Percentiles rank a stretch among this genome's conserved stretches.
These are phyloP conservation scores for Gasteruption jaculator DNA, from an alignment of 2,888 invertebrate genomes.

Conservation along the genomic window DNA sequence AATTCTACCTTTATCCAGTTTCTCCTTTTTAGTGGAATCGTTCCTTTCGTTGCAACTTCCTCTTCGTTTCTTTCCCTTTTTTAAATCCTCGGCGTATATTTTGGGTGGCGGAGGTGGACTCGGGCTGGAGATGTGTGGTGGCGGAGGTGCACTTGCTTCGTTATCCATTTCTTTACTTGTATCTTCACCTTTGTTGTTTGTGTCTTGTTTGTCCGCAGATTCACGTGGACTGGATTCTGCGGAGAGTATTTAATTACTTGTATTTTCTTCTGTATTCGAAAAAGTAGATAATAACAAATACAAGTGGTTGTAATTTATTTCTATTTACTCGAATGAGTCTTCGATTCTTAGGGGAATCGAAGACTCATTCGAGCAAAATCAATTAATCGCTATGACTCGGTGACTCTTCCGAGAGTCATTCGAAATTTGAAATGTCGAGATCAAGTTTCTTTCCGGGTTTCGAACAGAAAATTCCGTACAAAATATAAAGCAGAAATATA, in stretches of 20 bases:
- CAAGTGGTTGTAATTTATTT: conserved; percentile 3
- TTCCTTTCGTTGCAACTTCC: conserved; percentile 21
- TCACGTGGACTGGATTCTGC: too few relatives aligned
- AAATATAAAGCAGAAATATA: too few relatives aligned
- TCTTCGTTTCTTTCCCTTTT: conserved; percentile 24
- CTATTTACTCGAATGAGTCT: too few relatives aligned
- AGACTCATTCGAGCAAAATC: too few relatives aligned
- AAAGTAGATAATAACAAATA: background rate
- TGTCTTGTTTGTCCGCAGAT: conserved; percentile 5
- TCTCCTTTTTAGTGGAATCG: conserved; percentile 28
- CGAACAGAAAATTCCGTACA: conserved; percentile 6
- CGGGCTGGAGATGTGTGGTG: conserved; percentile 41
- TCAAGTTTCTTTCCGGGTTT: too few relatives aligned
- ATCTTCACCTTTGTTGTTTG: conserved; percentile 9
- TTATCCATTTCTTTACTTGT: background rate
- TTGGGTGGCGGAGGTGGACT: conserved; percentile 49
- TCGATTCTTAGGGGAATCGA: too few relatives aligned
- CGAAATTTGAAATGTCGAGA: too few relatives aligned
- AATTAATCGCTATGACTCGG: too few relatives aligned
- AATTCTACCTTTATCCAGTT: conserved; percentile 23
- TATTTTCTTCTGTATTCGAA: background rate
- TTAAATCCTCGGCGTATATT: conserved; percentile 42
- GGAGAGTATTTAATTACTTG: background rate
- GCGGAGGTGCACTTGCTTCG: conserved; percentile 38
- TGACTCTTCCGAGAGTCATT: conserved; percentile 1